These are phyloP conservation scores for Cryptocheilus praepositus DNA, from an alignment of 2,888 invertebrate genomes.

Conservation along the genomic window DNA sequence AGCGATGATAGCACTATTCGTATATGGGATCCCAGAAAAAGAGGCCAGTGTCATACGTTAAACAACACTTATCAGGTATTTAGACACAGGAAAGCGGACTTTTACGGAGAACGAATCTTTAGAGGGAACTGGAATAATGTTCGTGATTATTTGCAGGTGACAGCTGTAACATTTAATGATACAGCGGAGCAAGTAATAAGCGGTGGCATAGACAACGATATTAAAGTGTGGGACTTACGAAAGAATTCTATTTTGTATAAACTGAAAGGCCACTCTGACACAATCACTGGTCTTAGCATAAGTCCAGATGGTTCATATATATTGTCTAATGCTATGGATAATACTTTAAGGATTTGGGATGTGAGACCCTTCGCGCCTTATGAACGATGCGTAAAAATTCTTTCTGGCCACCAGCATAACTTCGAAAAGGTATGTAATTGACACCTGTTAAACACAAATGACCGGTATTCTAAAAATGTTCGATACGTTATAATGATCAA, in stretches of 20 bases:
- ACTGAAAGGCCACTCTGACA: slow-evolving; percentile 95
- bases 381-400: slow-evolving; percentile 94
- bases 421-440: slow-evolving; percentile 87
- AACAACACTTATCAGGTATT: slow-evolving; percentile 83
- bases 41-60: slow-evolving; percentile 84
- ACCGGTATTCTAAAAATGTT: too few species aligned
- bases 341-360: slow-evolving; percentile 96
- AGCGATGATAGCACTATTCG: slow-evolving; percentile 96
- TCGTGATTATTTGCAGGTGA: slow-evolving; percentile 80
- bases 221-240: slow-evolving; percentile 98
- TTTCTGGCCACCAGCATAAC: slow-evolving; percentile 96
- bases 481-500: too few species aligned
- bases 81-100: too few species aligned
- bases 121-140: too few species aligned
- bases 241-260: slow-evolving; percentile 90
- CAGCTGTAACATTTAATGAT: slow-evolving; percentile 94
- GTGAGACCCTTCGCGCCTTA: slow-evolving; percentile 95
- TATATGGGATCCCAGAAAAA: slow-evolving; percentile 94
- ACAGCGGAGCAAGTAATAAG: slow-evolving; percentile 96
- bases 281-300: slow-evolving; percentile 92
- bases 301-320: slow-evolving; percentile 92
- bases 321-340: slow-evolving; percentile 98
- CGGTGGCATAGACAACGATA: slow-evolving; percentile 97
- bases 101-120: background rate
- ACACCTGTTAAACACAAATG: background rate